Evolutionary conservation across 2,113 vertebrate genomes (phyloP).

Genomic region (Seriola dumerili): DNA sequence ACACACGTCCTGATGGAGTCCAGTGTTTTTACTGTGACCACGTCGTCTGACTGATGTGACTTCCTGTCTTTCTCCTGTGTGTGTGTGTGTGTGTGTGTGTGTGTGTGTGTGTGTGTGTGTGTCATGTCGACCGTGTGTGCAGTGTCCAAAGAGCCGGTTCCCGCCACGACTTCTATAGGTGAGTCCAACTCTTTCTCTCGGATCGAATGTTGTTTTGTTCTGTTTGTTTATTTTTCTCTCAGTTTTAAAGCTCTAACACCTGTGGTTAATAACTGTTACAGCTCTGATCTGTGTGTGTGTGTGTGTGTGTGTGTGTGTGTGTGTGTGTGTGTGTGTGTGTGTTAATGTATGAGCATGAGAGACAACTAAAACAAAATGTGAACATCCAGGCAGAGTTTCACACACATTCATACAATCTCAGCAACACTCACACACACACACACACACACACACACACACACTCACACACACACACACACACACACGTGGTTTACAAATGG

Average conservation of each 20-base stretch:
- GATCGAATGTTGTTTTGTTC: background rate
- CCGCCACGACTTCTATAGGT: constrained; percentile 88
- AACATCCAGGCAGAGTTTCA: background rate
- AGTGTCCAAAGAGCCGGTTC: constrained; percentile 90
- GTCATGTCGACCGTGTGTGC: constrained; percentile 16
- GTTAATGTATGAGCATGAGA: background rate
- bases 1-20: no score
- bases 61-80: no score
- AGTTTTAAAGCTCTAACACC: background rate
- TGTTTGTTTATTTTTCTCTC: background rate
- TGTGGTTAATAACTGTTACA: background rate
- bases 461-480: constrained; percentile 6
- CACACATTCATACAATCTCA: background rate
- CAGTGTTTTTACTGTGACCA: no score
- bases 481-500: constrained; percentile 17
- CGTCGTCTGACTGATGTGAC: no score
- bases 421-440: background rate
- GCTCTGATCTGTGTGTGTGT: background rate
- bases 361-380: no score
- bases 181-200: constrained; percentile 54
- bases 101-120: constrained; percentile 9
- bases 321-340: background rate
- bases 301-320: background rate
- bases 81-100: background rate
- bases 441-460: background rate